Base-by-base conservation (phyloP, 2,113 vertebrate species). In the Chionomys nivalis region DNA sequence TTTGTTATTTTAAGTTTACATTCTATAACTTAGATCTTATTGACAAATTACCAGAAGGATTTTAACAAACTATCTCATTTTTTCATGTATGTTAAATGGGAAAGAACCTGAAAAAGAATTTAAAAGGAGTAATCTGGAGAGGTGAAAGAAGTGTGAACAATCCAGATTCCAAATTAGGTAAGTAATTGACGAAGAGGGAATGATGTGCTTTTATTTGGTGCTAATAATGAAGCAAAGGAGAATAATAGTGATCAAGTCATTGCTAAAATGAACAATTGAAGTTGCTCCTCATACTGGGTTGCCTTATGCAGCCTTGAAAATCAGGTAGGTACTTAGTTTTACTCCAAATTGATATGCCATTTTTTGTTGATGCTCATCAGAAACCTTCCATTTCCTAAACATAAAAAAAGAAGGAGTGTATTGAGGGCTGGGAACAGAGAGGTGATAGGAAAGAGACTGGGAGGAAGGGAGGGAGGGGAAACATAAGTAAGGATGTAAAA, bases 1-100 rank as follows among this genome's bases (percentile, higher is more conserved):
- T 11, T 88, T 86, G 26, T 77, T 93, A 78, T 8, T 83, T 83
- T 88, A 88, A 94, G 17, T 81, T 93, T 96, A 87, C 24, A 4
- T 78, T 87, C 58, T 82, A 14, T 82, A 93, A 82, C 31, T 42
- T 78, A 86, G 93, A 93, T 52, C 26, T 61, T 75, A 49, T 23
- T 61, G 55, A 39, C 55, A 91, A 52, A 14, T 79, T 76, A 63
- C 44, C 65, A 36, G 19, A 89, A 81, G 7, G 3, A 68, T 2
- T 81, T 93, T 75, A 78, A 91, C 58, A 95, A 85, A 91, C 6
- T 58, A 19, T 87, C 44, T 91, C 36, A 93, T 77, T 94, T 94
- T 93, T 33, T 49, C 75, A 93, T 90, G 24, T 95, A 13, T 95
- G 33, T 89, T 79, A 31, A 88, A 66, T 85, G 12, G 79, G 36